Conservation (phyloP, 2,888 invertebrate species). For the Myopa tessellatipennis region DNA sequence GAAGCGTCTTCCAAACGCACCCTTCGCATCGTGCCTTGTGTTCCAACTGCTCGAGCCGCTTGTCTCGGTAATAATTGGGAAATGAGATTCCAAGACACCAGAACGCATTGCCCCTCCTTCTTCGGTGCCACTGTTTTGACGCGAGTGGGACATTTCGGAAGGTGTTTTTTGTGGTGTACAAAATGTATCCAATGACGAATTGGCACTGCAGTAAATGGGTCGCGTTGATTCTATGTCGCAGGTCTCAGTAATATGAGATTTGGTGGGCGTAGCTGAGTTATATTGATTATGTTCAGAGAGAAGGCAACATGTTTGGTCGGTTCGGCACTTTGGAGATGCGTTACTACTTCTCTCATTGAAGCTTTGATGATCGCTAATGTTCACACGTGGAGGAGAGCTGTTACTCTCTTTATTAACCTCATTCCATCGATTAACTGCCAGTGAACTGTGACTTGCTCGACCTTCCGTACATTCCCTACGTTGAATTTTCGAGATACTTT, state of each 20-base stretch:
- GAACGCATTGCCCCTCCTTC: constrained; percentile 51
- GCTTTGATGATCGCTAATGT: not conserved
- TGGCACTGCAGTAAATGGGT: constrained; percentile 61
- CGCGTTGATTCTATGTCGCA: not conserved
- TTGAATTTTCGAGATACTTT: constrained; percentile 53
- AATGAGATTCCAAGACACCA: constrained; percentile 68
- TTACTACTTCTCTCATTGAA: not conserved
- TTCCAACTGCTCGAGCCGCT: not conserved
- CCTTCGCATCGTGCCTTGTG: constrained; percentile 4
- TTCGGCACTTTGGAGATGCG: not conserved
- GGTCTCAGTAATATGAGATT: not conserved
- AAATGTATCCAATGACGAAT: constrained; percentile 62
- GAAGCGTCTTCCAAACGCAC: constrained; percentile 57
- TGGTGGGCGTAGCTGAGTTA: not conserved
- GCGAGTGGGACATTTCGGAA: constrained; percentile 39
- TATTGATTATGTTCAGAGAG: not conserved
- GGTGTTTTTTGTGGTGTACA: constrained; percentile 48
- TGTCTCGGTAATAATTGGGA: constrained; percentile 54
- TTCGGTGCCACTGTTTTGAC: constrained; percentile 15
- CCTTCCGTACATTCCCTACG: not conserved
- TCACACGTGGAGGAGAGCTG: not conserved
- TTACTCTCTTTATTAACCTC: not conserved
- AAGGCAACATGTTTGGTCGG: not conserved
- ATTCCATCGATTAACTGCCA: not conserved
- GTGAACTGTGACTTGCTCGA: not conserved